Percentiles rank a stretch among this genome's conserved stretches.
Conservation (phyloP, 2,113 vertebrate species). For the Ciconia boyciana region DNA sequence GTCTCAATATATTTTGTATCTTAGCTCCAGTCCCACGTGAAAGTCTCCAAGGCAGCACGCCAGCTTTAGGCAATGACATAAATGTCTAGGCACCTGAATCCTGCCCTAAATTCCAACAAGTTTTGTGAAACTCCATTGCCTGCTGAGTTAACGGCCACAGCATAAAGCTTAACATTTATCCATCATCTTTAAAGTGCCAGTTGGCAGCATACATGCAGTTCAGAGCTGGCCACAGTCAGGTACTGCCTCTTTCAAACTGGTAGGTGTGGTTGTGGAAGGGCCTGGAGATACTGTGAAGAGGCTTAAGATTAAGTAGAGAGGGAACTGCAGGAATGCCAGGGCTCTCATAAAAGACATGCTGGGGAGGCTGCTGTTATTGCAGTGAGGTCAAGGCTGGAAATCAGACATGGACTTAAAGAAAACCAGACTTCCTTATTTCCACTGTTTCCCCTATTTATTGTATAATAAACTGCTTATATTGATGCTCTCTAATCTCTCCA, state of each 20-base stretch:
- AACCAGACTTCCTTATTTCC: background rate
- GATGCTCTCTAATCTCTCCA: background rate
- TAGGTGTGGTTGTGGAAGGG: background rate
- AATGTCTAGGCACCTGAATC: background rate
- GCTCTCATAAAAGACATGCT: background rate
- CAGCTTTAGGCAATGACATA: background rate
- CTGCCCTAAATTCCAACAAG: background rate
- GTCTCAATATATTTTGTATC: background rate
- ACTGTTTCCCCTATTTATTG: background rate
- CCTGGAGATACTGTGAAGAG: background rate
- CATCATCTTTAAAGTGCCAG: background rate
- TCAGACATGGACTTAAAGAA: background rate
- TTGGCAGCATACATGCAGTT: background rate
- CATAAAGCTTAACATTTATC: background rate
- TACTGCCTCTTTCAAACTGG: background rate
- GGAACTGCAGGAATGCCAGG: background rate
- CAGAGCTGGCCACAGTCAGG: background rate
- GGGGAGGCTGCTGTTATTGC: background rate
- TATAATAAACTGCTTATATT: background rate
- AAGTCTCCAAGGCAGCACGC: accelerated
- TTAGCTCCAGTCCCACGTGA: background rate
- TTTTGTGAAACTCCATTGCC: background rate
- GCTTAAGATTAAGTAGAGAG: background rate
- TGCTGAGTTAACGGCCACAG: background rate
- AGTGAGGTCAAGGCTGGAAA: background rate